Conservation (phyloP, 2,113 vertebrate genomes). For the Lepus timidus region DNA sequence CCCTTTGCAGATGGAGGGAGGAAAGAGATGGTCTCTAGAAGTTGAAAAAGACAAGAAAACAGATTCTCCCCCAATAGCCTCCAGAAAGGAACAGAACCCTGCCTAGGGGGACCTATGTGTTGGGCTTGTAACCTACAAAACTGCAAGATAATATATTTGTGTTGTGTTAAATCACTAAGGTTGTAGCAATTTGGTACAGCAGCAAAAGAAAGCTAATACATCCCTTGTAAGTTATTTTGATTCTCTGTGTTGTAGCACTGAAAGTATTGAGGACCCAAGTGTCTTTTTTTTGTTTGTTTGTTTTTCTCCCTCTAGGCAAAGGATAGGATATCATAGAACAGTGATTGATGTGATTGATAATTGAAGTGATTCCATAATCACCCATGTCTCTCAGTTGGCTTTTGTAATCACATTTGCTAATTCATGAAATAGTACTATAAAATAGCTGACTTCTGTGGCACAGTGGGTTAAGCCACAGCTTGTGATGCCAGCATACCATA, state of each 20-base stretch:
- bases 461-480: too few species aligned
- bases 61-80: neutral
- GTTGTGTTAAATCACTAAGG: neutral
- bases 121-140: neutral
- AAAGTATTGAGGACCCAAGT: neutral
- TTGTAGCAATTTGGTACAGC: neutral
- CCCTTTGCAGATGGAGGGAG: neutral
- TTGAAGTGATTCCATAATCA: neutral
- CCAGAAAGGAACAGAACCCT: neutral
- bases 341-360: neutral
- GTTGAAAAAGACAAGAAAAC: neutral
- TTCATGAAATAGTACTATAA: neutral
- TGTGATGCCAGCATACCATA: too few species aligned
- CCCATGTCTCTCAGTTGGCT: neutral
- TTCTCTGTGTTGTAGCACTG: neutral
- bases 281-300: neutral
- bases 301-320: neutral
- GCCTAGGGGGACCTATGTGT: neutral
- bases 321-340: neutral
- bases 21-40: neutral
- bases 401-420: conserved; percentile 7
- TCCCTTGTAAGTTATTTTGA: neutral
- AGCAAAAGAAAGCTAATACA: neutral
- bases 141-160: neutral
- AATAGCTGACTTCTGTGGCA: neutral